Evolutionary conservation across 53 echinoderm and acorn worm species (phyloP).

Genomic region (Echinometra lucunter): DNA sequence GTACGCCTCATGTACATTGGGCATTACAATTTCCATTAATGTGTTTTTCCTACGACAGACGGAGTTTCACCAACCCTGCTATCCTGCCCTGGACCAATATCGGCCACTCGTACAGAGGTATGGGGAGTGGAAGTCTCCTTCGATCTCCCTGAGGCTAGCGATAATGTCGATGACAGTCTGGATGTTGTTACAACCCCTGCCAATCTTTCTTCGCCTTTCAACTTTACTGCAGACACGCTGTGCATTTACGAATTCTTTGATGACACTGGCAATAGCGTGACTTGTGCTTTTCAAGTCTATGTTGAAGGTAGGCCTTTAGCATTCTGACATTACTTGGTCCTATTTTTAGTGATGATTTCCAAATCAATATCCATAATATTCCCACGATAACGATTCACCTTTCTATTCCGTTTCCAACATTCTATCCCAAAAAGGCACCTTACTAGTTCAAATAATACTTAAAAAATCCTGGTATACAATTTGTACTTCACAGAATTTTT

Average conservation of each 20-base stretch:
- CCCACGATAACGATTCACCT: no score
- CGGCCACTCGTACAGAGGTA: slow-evolving; percentile 59
- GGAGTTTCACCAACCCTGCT: slow-evolving; percentile 54
- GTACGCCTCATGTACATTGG: no score
- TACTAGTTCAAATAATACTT: no score
- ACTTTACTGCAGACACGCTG: slow-evolving; percentile 71
- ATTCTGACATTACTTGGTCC: no score
- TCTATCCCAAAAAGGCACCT: no score
- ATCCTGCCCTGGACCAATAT: slow-evolving; percentile 73
- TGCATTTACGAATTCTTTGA: slow-evolving; percentile 74
- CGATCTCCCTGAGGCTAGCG: slow-evolving; percentile 68
- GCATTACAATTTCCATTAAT: no score
- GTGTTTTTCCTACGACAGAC: slow-evolving; percentile 45
- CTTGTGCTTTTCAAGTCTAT: slow-evolving; percentile 69
- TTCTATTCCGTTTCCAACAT: no score
- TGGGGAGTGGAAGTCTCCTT: slow-evolving; percentile 72
- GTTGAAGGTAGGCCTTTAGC: slow-evolving; percentile 66
- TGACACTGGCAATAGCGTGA: slow-evolving; percentile 55
- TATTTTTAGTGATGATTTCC: no score
- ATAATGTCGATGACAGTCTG: slow-evolving; percentile 66
- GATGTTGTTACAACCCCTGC: slow-evolving; percentile 69
- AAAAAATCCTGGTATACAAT: no score
- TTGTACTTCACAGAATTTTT: no score
- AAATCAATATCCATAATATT: no score
- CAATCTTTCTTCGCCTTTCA: slow-evolving; percentile 76